Conservation (phyloP, 2,888 invertebrate genomes). For the Lamellibrachia columna region DNA sequence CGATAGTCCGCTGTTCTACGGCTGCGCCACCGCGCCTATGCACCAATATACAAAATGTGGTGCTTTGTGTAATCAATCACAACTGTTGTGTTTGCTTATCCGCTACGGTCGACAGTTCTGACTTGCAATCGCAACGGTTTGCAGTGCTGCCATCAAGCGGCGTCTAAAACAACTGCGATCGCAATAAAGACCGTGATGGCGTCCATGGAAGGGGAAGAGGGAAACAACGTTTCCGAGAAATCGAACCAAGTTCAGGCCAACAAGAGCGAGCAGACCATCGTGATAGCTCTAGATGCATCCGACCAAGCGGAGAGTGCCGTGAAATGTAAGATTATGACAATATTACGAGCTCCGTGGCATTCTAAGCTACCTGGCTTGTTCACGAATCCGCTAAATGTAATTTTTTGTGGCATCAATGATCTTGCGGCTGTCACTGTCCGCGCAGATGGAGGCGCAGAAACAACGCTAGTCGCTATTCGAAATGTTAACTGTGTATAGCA, state of each 20-base stretch:
- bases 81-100: no score
- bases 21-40: no score
- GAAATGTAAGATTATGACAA: constrained; percentile 39
- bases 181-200: constrained; percentile 16
- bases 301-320: constrained; percentile 39
- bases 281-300: constrained; percentile 42
- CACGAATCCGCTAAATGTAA: neutral
- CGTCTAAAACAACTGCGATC: neutral
- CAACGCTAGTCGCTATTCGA: neutral
- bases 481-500: no score
- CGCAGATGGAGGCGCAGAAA: neutral
- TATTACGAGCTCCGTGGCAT: neutral
- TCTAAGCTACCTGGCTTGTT: neutral
- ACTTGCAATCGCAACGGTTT: neutral
- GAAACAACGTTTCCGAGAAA: constrained; percentile 1
- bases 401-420: neutral
- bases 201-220: neutral
- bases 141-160: neutral
- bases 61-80: no score
- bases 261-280: constrained; percentile 36
- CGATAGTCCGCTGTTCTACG: no score
- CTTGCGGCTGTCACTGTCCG: neutral
- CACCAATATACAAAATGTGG: no score
- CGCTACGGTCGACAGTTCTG: no score
- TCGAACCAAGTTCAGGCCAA: neutral